Base-by-base conservation (phyloP, 2,113 vertebrate genomes). In the Notarius quadriscutis region DNA sequence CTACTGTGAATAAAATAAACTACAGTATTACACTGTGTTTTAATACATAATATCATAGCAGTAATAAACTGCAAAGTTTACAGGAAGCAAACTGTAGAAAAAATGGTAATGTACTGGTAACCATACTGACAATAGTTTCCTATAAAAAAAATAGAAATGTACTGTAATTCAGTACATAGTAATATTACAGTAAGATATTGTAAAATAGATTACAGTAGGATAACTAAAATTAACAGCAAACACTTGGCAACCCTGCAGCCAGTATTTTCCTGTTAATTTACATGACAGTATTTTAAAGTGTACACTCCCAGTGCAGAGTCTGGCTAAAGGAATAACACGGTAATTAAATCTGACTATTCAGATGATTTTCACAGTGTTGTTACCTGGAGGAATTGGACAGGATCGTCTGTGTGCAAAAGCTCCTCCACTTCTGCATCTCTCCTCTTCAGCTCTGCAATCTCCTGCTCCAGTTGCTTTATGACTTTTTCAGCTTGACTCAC, bases 401-500 rank as follows among this genome's bases (percentile, higher is more conserved):
- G 30, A 41, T 82, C 58, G 1, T 82, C 1, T 63, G 80, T 82
- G 20, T 82, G 34, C 25, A 18, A 63, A 62, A 82, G 80, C 20
- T 82, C 12, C 7, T 63, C 9, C 3, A 82, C 25, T 20, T 62
- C 34, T 50, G 20, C 0, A 1, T 62, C 18, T 63, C 30, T 63
- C 18, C 30, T 82, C 58, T 82, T 82, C 20, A 82, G 27, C 20
- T 11, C 58, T 48, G 58, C 20, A 48, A 82, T 82, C 55, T 82
- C 57, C 18, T 82, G 5, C 34, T 82, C 58, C 30, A 82, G 57
- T 25, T 62, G 30, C 10, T 25, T 48, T 5, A 63, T 41, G 51
- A 55, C 51, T 4, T 69, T 10, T 8, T 84, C 67, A 58, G 83
- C 67, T 84, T 1, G 63, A 27, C n/a, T 72, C 67, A 74, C 67